Evolutionary conservation across 1,140 invertebrate genomes (phyloP).

Genomic region (Tetramorium parvispinum): DNA sequence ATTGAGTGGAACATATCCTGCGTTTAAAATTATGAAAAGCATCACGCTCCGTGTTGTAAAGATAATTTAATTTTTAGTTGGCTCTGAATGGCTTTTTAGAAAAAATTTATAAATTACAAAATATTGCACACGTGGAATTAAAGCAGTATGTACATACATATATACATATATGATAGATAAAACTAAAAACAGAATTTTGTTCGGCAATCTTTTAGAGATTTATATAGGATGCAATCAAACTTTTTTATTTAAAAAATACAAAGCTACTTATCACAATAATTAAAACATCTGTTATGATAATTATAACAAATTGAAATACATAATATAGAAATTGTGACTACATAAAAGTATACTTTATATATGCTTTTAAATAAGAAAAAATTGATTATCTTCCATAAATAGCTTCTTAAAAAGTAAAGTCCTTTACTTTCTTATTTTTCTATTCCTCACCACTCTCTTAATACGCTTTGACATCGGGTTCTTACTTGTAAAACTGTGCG

Average conservation of each 20-base stretch:
- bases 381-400: not conserved
- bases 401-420: not conserved
- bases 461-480: not conserved
- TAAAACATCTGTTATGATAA: not conserved
- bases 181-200: not conserved
- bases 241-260: constrained; percentile 17
- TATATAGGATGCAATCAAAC: not conserved
- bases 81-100: not conserved
- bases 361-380: not conserved
- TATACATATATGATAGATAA: not conserved
- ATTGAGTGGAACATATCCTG: not conserved
- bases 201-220: not conserved
- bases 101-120: not conserved
- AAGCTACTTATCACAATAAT: not conserved
- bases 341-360: constrained; percentile 1
- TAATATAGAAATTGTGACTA: not conserved
- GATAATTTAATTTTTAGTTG: not conserved
- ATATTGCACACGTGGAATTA: not conserved
- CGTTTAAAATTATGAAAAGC: not conserved
- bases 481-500: not conserved
- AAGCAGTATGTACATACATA: not conserved
- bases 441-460: not conserved
- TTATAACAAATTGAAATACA: not conserved
- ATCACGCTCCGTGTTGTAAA: not conserved
- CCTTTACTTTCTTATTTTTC: not conserved